phyloP scores from a whole-genome alignment of 2,888 invertebrate genomes.

The Oscheius onirici region DNA sequence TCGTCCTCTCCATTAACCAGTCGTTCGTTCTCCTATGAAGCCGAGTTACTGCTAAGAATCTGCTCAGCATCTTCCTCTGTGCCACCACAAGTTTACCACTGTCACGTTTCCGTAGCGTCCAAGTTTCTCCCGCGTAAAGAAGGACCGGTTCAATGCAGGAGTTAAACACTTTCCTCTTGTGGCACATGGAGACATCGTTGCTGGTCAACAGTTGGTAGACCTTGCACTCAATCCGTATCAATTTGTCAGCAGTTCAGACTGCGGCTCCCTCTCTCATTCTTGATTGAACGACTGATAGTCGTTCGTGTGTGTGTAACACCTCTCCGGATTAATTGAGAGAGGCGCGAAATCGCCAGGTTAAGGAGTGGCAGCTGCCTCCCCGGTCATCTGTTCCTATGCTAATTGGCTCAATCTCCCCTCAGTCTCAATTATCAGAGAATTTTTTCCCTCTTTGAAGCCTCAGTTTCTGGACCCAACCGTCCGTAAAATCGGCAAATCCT shows the following conservation, averaged over 20 bases:
- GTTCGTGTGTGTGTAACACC: neutral
- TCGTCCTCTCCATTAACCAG: no score
- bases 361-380: slow-evolving; percentile 12
- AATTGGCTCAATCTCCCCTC: slow-evolving; percentile 2
- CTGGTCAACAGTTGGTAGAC: no score
- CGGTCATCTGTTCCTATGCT: slow-evolving; percentile 17
- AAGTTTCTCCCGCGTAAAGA: no score
- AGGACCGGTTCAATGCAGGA: no score
- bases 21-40: no score
- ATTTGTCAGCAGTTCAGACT: neutral
- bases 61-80: no score
- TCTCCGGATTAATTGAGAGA: slow-evolving; percentile 13
- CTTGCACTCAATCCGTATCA: no score
- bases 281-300: neutral
- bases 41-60: no score
- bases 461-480: neutral
- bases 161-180: no score
- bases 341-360: slow-evolving; percentile 24
- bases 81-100: no score
- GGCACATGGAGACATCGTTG: no score
- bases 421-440: neutral
- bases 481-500: slow-evolving; percentile 23
- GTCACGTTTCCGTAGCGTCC: no score
- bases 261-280: neutral
- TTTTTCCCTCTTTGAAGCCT: slow-evolving; percentile 1